Evolutionary conservation across 2,888 invertebrate species (phyloP).

Genomic region (Strigamia transsilvanica): DNA sequence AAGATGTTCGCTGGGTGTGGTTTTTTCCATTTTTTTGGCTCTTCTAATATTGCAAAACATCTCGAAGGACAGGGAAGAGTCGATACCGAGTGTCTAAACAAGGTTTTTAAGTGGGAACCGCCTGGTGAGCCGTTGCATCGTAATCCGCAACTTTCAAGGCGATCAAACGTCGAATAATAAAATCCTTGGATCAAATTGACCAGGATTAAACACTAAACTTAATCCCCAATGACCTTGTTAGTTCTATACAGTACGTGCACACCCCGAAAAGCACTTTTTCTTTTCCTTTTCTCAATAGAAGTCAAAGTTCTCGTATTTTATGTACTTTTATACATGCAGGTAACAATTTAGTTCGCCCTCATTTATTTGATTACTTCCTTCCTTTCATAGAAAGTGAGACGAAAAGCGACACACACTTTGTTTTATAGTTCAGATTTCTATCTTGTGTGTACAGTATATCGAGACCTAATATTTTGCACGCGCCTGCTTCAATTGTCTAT

Average conservation of each 20-base stretch:
- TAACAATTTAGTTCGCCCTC: constrained; percentile 37
- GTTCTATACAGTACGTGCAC: neutral
- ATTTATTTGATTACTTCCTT: constrained; percentile 26
- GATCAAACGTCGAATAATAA: no score
- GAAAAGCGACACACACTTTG: constrained; percentile 8
- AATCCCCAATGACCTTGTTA: constrained; percentile 4
- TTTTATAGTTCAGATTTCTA: constrained; percentile 19
- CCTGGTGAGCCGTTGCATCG: constrained; percentile 28
- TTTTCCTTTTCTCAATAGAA: neutral
- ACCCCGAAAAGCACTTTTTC: neutral
- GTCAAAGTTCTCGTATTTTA: neutral
- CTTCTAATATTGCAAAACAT: neutral
- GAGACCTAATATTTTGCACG: no score
- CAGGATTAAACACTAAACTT: no score
- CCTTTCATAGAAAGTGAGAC: constrained; percentile 35
- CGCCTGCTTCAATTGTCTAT: no score
- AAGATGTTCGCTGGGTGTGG: neutral
- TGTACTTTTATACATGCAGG: constrained; percentile 8
- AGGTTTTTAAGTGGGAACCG: neutral
- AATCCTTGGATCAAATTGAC: constrained; percentile 20
- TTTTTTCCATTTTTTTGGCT: neutral
- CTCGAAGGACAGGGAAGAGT: constrained; percentile 9
- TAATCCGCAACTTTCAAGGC: constrained; percentile 1
- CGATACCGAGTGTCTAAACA: neutral
- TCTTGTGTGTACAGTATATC: no score